Evolutionary conservation across 2,888 invertebrate genomes (phyloP), one percentile per base, ranked within the genome.

Genomic region (Drosophila aldrichi): DNA sequence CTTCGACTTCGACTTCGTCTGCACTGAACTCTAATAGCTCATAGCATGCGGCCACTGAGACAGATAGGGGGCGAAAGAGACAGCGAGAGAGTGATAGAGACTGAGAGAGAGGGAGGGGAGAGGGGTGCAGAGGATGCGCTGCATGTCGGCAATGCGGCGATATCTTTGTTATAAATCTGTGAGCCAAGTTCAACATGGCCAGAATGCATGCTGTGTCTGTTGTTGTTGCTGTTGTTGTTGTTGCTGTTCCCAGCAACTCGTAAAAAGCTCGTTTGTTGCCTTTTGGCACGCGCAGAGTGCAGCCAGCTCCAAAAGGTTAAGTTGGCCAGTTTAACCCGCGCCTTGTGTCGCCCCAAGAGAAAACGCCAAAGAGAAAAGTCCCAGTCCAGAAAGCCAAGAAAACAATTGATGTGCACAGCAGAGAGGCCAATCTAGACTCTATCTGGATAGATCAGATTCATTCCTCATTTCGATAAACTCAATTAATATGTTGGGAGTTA

Each of bases 151-250:
- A 79, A 67, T 55, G 74, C 81, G 60, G 83, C 86, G 81, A 90
- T 91, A 91, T 92, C 92, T 91, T 86, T 88, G 91, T 91, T 92
- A 91, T 91, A 91, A 91, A 91, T 91, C 91, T 92, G 90, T 83
- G 81, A 82, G 77, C 78, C 74, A 73, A 77, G 88, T 80, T 85
- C 89, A 79, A 89, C 90, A 83, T 89, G 81, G 74, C 59, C 67
- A 70, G 85, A 70, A 72, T 64, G 73, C 86, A 77, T 89, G 86
- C 86, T 86, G 86, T 43, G 89, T 77, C 73, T 88, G 88, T 88
- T 88, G 89, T 71, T 75, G 69, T 41, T 67, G 58, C 70, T 75
- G 67, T 41, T 67, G 58, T 72, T 77, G 60, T 3, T 56, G 44
- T 48, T 70, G 67, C 40, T 69, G 57, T 87, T 76, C 79, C 73